Percentiles rank a stretch among this genome's conserved stretches.
Conservation (phyloP, 2,888 invertebrate species). For the Dasypolia templi region DNA sequence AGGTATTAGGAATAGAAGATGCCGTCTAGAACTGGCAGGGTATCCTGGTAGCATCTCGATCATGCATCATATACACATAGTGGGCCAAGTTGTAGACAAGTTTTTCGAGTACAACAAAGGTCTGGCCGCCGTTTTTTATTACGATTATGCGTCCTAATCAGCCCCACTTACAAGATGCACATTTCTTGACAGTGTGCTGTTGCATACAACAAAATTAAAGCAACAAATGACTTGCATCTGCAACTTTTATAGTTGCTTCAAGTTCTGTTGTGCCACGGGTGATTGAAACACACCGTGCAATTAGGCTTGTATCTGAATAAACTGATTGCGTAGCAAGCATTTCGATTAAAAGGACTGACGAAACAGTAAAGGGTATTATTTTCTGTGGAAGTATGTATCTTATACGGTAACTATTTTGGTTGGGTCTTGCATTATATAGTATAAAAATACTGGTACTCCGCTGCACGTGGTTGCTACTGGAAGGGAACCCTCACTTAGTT, state of each 20-base stretch:
- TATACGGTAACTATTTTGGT: neutral
- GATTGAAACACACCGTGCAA: neutral
- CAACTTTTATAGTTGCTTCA: neutral
- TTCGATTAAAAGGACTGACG: neutral
- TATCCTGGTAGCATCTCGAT: neutral
- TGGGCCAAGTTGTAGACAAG: too few relatives aligned
- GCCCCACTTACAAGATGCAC: neutral
- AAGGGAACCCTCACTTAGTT: neutral
- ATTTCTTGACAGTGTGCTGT: neutral
- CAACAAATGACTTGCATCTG: neutral
- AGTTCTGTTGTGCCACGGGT: neutral
- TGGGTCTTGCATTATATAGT: neutral
- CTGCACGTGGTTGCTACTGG: neutral
- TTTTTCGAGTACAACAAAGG: neutral
- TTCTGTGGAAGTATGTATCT: neutral
- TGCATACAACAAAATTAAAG: neutral
- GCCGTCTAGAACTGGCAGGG: neutral
- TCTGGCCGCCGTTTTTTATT: too few relatives aligned
- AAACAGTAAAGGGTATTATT: neutral
- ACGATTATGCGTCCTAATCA: neutral
- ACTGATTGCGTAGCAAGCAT: neutral
- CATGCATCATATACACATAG: neutral
- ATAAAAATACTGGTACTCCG: neutral
- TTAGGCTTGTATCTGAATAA: neutral
- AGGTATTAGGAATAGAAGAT: neutral